These are phyloP conservation scores for Alosa sapidissima DNA, from an alignment of 2,797 vertebrate species.

Conservation along the genomic window DNA sequence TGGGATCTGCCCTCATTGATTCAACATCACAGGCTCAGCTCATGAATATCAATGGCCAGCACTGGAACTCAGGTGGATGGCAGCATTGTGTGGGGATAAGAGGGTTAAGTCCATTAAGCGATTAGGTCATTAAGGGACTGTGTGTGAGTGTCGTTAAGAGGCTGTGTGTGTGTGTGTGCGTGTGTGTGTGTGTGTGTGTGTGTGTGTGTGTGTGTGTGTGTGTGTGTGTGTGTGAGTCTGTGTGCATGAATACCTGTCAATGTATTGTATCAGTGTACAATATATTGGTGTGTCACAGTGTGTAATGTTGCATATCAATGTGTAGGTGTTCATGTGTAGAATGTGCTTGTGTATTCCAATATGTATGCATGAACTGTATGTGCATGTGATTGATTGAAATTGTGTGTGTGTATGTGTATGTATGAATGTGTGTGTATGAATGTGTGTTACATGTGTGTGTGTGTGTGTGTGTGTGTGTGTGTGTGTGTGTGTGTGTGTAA, in stretches of 20 bases:
- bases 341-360: neutral
- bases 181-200: neutral
- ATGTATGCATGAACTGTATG: neutral
- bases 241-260: too few relatives aligned
- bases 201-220: neutral
- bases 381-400: neutral
- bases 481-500: neutral
- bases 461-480: neutral
- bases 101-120: slow-evolving; percentile 26
- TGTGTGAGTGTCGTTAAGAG: neutral
- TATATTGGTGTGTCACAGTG: neutral
- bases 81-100: slow-evolving; percentile 25
- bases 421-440: neutral
- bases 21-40: slow-evolving; percentile 35
- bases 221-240: neutral
- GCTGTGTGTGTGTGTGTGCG: neutral
- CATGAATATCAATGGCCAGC: slow-evolving; percentile 44
- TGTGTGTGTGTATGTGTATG: neutral
- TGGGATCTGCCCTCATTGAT: slow-evolving; percentile 34
- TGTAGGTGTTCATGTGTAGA: neutral
- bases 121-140: slow-evolving; percentile 5
- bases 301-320: neutral
- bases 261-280: too few relatives aligned
- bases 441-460: neutral
- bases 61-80: slow-evolving; percentile 34